A percentile compares a stretch with the other conserved stretches of the same genome.
Evolutionary conservation across 2,113 vertebrate genomes (phyloP).

Genomic region (Rhinoptilus africanus): DNA sequence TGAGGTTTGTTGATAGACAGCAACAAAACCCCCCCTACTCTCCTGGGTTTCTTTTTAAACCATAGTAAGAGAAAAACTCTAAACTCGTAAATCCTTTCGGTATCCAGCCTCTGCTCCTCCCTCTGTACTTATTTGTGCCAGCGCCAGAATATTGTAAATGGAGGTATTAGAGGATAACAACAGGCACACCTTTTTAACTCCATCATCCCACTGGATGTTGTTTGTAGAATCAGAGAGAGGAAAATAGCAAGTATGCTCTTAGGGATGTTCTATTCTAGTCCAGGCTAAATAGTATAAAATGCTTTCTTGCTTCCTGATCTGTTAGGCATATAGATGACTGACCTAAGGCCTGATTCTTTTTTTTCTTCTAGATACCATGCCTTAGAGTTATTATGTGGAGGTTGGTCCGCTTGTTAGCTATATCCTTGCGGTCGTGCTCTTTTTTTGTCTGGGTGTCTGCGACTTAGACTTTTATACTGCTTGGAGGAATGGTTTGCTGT

Average conservation of each 20-base stretch:
- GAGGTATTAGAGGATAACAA: neutral
- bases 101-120: neutral
- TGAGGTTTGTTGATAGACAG: neutral
- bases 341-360: neutral
- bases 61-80: neutral
- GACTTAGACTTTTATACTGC: conserved; percentile 25
- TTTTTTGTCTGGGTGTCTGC: neutral
- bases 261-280: neutral
- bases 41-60: neutral
- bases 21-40: neutral
- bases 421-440: conserved; percentile 5
- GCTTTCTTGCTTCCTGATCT: neutral
- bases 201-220: neutral
- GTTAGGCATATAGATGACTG: neutral
- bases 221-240: neutral
- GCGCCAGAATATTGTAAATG: neutral
- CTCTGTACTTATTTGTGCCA: neutral
- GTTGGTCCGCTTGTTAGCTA: conserved; percentile 16
- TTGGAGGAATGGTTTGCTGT: neutral
- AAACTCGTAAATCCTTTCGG: neutral
- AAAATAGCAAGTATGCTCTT: neutral
- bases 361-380: neutral
- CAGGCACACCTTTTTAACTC: neutral
- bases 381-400: neutral
- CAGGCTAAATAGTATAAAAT: neutral